Evolutionary conservation across 2,113 vertebrate species (phyloP).

Genomic region (Agapornis roseicollis): DNA sequence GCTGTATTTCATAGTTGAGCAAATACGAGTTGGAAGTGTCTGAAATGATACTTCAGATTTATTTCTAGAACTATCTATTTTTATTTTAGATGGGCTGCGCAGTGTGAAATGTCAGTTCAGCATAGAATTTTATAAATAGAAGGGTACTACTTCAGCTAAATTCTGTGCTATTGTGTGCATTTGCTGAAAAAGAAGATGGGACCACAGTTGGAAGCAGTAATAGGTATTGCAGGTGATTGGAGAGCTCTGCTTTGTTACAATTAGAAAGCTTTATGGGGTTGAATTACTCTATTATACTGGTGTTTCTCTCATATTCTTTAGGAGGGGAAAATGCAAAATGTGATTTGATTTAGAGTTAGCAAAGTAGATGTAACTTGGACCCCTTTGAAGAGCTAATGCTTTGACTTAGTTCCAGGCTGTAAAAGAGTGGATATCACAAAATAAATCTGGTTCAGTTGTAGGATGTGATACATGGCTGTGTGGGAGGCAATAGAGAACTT

Average conservation of each 20-base stretch:
- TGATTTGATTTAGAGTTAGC: not conserved
- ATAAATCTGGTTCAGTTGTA: not conserved
- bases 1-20: not conserved
- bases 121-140: not conserved
- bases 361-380: not conserved
- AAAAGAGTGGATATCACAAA: not conserved
- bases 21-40: not conserved
- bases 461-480: constrained; percentile 23
- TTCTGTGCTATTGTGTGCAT: not conserved
- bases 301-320: not conserved
- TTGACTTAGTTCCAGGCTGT: constrained; percentile 2
- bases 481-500: not conserved
- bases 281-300: not conserved
- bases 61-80: not conserved
- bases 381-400: not conserved
- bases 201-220: not conserved
- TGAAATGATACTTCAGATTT: not conserved
- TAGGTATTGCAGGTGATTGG: not conserved
- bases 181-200: not conserved
- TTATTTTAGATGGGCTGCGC: not conserved
- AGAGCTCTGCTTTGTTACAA: not conserved
- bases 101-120: not conserved
- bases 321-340: not conserved
- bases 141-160: not conserved
- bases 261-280: not conserved